phyloP scores from a whole-genome alignment of 2,888 invertebrate genomes.

The Morinoia aosen region DNA sequence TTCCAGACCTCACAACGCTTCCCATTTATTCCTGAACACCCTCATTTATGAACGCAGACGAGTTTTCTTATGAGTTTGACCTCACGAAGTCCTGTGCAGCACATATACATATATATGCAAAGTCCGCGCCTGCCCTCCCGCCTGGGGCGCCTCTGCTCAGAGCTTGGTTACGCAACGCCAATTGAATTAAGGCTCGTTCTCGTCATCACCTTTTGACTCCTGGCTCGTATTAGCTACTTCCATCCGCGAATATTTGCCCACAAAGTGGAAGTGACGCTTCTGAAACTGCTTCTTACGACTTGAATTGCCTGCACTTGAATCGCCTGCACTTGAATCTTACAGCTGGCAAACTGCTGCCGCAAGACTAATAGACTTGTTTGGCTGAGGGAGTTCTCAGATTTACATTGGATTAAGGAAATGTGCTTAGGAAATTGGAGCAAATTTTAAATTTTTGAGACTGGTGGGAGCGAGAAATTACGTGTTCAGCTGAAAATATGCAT shows the following conservation, averaged over 20 bases:
- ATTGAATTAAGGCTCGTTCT: neutral
- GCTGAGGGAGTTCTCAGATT: neutral
- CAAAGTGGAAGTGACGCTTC: neutral
- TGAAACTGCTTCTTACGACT: neutral
- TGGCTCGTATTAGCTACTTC: neutral
- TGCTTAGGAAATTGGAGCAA: neutral
- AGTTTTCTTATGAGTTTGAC: conserved; percentile 40
- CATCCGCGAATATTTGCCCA: neutral
- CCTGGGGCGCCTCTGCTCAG: neutral
- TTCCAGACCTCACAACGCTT: neutral
- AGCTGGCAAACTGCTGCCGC: neutral
- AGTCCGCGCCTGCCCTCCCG: neutral
- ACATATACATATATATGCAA: neutral
- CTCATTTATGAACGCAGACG: conserved; percentile 15
- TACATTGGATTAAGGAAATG: neutral
- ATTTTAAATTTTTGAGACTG: neutral
- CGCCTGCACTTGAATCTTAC: neutral
- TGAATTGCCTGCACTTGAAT: neutral
- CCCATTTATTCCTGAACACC: neutral
- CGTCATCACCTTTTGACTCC: neutral
- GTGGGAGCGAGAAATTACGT: neutral
- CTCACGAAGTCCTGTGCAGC: conserved; percentile 30
- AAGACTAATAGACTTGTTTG: neutral
- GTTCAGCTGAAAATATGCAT: neutral
- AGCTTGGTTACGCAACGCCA: neutral